Conservation (phyloP, 2,113 vertebrate genomes). For the Xerus inauris region DNA sequence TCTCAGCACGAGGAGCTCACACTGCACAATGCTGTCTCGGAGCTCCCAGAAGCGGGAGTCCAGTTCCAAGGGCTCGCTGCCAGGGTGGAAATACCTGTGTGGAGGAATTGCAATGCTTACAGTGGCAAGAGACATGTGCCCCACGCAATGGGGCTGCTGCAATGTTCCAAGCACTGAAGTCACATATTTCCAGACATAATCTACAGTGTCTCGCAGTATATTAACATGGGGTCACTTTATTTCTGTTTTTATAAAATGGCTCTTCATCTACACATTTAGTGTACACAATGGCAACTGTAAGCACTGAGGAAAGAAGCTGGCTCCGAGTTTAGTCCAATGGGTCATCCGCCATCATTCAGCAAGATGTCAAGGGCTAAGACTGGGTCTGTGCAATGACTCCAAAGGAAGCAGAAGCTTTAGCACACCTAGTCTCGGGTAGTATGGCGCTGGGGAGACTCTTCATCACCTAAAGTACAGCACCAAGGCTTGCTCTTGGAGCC, state of each 20-base stretch:
- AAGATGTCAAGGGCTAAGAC: background rate
- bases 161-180: background rate
- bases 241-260: background rate
- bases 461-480: background rate
- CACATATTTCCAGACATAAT: background rate
- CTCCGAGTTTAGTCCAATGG: background rate
- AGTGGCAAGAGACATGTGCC: background rate
- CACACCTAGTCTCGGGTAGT: background rate
- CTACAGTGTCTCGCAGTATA: background rate
- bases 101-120: background rate
- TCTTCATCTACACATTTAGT: no score
- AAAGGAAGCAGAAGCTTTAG: background rate
- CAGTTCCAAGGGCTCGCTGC: slow-evolving; percentile 89
- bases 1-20: slow-evolving; percentile 92
- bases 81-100: slow-evolving; percentile 89
- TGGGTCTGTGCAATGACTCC: background rate
- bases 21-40: slow-evolving; percentile 93
- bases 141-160: background rate
- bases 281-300: background rate
- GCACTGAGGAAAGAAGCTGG: background rate
- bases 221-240: background rate
- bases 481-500: background rate
- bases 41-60: slow-evolving; percentile 92
- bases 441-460: background rate
- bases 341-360: background rate